phyloP scores from a whole-genome alignment of 2,797 vertebrate genomes.

The Catostomus latipinnis region DNA sequence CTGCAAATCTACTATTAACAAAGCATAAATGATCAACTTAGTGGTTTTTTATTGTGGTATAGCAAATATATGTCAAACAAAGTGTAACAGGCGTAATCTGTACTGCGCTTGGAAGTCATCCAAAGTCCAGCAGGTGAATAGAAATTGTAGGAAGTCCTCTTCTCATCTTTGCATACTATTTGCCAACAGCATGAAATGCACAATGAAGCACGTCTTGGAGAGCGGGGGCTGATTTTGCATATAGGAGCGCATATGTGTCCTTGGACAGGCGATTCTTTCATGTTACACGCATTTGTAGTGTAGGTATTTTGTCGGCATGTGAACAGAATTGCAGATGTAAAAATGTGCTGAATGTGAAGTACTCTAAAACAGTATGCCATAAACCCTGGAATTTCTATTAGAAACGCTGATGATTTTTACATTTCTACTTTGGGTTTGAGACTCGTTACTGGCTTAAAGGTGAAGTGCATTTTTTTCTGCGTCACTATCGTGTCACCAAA shows the following conservation, averaged over 20 bases:
- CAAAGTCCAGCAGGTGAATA: conserved; percentile 1
- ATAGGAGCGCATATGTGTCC: background rate
- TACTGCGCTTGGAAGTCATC: background rate
- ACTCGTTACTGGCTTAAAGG: no score
- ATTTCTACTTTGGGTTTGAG: no score
- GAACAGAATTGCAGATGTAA: background rate
- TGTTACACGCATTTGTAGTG: background rate
- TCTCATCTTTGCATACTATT: conserved; percentile 12
- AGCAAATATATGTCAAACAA: background rate
- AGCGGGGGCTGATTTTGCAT: conserved; percentile 14
- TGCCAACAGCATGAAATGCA: background rate
- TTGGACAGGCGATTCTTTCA: background rate
- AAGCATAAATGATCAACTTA: background rate
- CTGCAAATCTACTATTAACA: background rate
- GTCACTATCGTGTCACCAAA: no score
- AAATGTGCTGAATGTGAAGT: background rate
- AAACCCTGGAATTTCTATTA: no score
- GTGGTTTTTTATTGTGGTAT: background rate
- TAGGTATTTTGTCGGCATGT: background rate
- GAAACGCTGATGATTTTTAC: no score
- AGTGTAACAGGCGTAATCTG: no score
- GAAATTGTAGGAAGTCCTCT: background rate
- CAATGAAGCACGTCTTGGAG: background rate
- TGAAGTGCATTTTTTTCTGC: no score
- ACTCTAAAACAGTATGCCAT: no score